Percentiles rank a stretch among this genome's conserved stretches.
These are phyloP conservation scores for Lamprotornis superbus DNA, from an alignment of 2,113 vertebrate species.

Conservation along the genomic window DNA sequence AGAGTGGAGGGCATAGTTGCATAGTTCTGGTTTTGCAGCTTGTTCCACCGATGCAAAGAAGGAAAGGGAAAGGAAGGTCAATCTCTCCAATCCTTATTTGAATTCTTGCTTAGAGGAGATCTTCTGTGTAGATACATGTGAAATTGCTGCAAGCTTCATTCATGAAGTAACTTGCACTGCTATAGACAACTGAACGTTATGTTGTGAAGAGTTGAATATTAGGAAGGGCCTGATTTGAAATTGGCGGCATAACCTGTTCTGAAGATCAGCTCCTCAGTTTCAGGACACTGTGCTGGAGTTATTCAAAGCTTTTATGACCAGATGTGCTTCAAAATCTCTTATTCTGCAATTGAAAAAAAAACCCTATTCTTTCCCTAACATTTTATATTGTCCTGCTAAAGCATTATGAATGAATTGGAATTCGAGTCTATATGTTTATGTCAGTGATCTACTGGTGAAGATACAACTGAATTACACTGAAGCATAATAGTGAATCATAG, in stretches of 20 bases:
- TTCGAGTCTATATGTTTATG: background rate
- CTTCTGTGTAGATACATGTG: background rate
- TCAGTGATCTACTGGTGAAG: background rate
- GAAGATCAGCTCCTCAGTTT: background rate
- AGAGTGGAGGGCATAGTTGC: background rate
- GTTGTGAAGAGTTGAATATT: background rate
- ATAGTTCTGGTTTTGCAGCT: background rate
- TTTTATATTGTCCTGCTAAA: background rate
- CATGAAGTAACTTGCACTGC: background rate
- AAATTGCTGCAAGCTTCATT: background rate
- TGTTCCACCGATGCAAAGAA: background rate
- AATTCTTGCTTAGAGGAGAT: background rate
- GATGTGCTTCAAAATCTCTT: background rate
- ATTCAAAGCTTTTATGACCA: background rate
- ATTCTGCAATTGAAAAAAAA: background rate
- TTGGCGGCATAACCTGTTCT: background rate
- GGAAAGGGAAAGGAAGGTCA: background rate
- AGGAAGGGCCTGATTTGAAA: background rate
- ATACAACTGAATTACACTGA: background rate
- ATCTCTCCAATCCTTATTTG: background rate
- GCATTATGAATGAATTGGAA: background rate
- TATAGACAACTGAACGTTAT: background rate
- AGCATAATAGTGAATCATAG: background rate
- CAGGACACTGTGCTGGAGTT: background rate
- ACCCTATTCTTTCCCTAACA: background rate